phyloP scores from a whole-genome alignment of 2,888 invertebrate genomes.

The Plebejus melissa region DNA sequence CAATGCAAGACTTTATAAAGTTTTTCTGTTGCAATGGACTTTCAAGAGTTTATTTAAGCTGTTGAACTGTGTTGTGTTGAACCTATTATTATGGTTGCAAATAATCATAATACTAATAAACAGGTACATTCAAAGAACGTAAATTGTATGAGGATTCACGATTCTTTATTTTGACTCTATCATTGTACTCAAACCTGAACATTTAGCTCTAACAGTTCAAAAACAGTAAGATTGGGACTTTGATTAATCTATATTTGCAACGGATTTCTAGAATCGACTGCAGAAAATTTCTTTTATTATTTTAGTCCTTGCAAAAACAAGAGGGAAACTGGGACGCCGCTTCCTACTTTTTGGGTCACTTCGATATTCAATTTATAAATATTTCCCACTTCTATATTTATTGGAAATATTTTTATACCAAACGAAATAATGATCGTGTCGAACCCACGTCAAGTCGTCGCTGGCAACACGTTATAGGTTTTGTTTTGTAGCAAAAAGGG shows the following conservation, averaged over 20 bases:
- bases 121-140: neutral
- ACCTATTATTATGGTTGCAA: no score
- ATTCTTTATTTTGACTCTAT: neutral
- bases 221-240: neutral
- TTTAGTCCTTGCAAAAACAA: conserved; percentile 15
- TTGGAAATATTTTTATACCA: neutral
- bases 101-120: neutral
- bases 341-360: conserved; percentile 11
- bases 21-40: neutral
- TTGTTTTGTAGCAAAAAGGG: neutral
- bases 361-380: conserved; percentile 15
- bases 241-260: neutral
- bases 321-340: conserved; percentile 12
- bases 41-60: neutral
- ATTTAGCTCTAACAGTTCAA: neutral
- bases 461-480: conserved; percentile 3
- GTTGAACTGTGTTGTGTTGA: neutral
- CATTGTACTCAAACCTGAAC: neutral
- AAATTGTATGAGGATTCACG: neutral
- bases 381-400: conserved; percentile 1
- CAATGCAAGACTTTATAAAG: neutral
- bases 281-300: neutral
- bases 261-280: neutral
- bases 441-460: neutral
- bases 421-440: conserved; percentile 9